phyloP scores from a whole-genome alignment of 2,888 invertebrate species.

The Tetragnatha montana region DNA sequence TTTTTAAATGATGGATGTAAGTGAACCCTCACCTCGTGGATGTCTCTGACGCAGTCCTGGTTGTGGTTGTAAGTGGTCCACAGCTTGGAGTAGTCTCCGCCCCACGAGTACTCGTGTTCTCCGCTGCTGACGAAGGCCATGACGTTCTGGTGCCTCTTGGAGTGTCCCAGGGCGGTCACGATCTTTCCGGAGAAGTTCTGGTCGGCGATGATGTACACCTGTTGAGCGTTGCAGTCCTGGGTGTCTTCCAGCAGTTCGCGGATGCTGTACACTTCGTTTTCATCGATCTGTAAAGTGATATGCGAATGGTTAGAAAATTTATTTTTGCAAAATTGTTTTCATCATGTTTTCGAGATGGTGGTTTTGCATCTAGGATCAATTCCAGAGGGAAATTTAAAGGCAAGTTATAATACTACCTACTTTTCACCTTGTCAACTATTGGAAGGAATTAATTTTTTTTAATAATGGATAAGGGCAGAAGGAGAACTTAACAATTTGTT shows the following conservation, averaged over 20 bases:
- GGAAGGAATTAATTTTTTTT: too few species aligned
- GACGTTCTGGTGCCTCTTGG: constrained; percentile 75
- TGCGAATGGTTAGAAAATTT: too few species aligned
- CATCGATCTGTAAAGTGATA: constrained; percentile 75
- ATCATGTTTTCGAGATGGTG: too few species aligned
- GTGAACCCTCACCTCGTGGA: constrained; percentile 76
- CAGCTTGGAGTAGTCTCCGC: constrained; percentile 75
- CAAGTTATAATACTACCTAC: too few species aligned
- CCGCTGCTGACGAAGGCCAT: constrained; percentile 76
- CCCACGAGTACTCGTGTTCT: constrained; percentile 75
- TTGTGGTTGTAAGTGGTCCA: constrained; percentile 75
- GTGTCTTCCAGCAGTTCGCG: constrained; percentile 78
- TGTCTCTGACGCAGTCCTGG: constrained; percentile 75
- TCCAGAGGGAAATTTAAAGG: neutral
- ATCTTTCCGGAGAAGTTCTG: constrained; percentile 78
- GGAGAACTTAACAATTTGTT: too few species aligned
- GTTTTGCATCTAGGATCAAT: neutral
- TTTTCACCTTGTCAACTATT: too few species aligned
- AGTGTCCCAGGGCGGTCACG: constrained; percentile 75
- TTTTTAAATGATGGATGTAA: too few species aligned
- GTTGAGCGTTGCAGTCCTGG: constrained; percentile 77
- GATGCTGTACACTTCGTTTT: constrained; percentile 77
- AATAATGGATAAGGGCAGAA: too few species aligned
- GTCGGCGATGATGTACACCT: constrained; percentile 78
- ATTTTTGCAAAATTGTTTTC: too few species aligned